Base-by-base conservation (phyloP, 1,140 invertebrate species). In the Zaprionus taronus region DNA sequence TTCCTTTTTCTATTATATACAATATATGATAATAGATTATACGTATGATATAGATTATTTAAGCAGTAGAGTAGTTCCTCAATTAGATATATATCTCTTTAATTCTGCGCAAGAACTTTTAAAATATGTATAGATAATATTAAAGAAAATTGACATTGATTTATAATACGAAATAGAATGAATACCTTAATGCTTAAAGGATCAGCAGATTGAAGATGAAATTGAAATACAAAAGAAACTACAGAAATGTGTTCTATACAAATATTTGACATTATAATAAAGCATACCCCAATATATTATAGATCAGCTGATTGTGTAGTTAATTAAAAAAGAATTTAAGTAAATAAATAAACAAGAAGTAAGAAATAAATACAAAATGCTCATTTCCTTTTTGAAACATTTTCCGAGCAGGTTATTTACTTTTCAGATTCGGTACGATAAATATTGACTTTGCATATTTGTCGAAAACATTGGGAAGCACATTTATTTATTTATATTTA, bases 361-460 rank as follows among this genome's bases (percentile, higher is more conserved):
- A 11, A 2, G 31, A 17, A 44, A 6, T n/a, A 44, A n/a, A 51
- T 17, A 24, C 20, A 0, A 51, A 51, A 20, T 9, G n/a, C 26
- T 15, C 15, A 56, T 53, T 49, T 65, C 34, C 20, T 24, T 14
- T n/a, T 49, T 62, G 7, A n/a, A 28, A 53, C 44, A 11, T 56
- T 56, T 44, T 41, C 22, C 36, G 3, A 22, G 14, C 65, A 58
- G 65, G 55, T 67, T 58, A 67, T 67, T 67, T 58, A 26, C 9
- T 58, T 67, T 41, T n/a, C n/a, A 17, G 4, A 55, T 14, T 6
- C 47, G 34, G 26, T 65, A 44, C 15, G n/a, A 53, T 26, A 77
- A 83, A 83, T 83, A 83, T 83, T 83, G 81, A 80, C 72, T 69
- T 77, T 79, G 69, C 77, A 79, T 83, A 83, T 83, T 83, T 83